Evolutionary conservation across 2,113 vertebrate genomes (phyloP).

Genomic region (Hiodon alosoides): DNA sequence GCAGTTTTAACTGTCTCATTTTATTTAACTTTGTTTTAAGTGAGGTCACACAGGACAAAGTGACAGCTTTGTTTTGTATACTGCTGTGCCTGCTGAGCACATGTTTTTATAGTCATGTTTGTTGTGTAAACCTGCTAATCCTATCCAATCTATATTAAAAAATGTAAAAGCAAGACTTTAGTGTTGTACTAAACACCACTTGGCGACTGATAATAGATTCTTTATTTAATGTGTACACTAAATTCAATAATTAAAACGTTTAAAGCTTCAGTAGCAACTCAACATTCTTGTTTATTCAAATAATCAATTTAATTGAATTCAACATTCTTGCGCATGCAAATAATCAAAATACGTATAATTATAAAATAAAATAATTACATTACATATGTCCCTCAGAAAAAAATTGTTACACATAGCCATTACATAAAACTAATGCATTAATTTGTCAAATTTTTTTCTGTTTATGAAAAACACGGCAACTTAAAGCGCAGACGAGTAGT

Average conservation of each 20-base stretch:
- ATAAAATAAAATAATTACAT: no score
- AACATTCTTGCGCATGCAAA: no score
- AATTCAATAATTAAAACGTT: background rate
- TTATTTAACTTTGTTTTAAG: conserved; percentile 27
- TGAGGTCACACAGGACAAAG: conserved; percentile 21
- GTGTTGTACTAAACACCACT: background rate
- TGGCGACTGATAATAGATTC: background rate
- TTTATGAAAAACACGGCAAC: no score
- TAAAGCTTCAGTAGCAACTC: background rate
- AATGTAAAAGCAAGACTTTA: conserved; percentile 3
- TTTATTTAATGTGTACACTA: background rate
- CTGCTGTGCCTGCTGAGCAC: conserved; percentile 38
- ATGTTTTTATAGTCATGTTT: conserved; percentile 41
- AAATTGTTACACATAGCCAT: no score
- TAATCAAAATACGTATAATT: no score
- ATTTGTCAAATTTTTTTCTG: no score
- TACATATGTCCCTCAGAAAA: no score
- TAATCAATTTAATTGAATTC: no score
- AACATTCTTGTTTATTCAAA: no score
- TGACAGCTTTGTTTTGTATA: conserved; percentile 31
- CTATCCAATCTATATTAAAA: conserved; percentile 26
- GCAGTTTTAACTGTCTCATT: background rate
- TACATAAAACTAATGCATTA: no score
- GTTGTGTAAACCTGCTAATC: conserved; percentile 55
- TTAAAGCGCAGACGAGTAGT: no score